Evolutionary conservation across 2,888 invertebrate species (phyloP), one percentile per base, ranked within the genome.

Genomic region (Ischnus inquisitorius): DNA sequence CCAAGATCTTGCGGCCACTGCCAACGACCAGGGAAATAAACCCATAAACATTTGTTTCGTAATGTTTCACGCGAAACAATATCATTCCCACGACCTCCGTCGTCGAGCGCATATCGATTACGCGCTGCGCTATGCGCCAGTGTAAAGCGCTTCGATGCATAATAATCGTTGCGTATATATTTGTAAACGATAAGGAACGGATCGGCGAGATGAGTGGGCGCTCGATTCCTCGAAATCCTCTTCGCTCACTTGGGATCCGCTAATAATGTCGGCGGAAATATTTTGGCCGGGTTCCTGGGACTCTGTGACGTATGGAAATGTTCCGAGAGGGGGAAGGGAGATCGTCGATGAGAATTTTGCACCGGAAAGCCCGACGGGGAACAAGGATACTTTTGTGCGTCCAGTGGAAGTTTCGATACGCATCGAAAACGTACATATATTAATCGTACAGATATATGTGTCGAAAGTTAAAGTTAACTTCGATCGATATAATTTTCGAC

Each of bases 381-480:
- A 69, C 39, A 19, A 54, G 69, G 69, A 54, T 39, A 54, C 34
- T 54, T 43, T 34, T 34, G 34, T 34, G 34, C 8, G 19, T 54
- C 54, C 54, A 54, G 54, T 19, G 54, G 51, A 51, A 1, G 64
- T 34, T 34, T 34, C 51, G 51, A 69, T 34, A 54, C 39, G 54
- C 34, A 51, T 39, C 39, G 34, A 39, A n/a, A 54, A 19, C 54
- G 19, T 19, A 19, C 16, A 48, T 48, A 48, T 19, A 54, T 19
- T 34, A 34, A 54, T 54, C 22, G 22, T 54, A 54, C 10, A 34
- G 8, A 34, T 34, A 39, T 69, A 54, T 69, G 48, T 68, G 19
- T 69, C 22, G 69, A 54, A 69, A 54, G 69, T 54, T 69, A 69
- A 69, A 69, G 54, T 54, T 69, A 69, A 69, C 54, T 39, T 12